Conservation (phyloP, 2,797 vertebrate species). For the Rousettus madagascariensis region DNA sequence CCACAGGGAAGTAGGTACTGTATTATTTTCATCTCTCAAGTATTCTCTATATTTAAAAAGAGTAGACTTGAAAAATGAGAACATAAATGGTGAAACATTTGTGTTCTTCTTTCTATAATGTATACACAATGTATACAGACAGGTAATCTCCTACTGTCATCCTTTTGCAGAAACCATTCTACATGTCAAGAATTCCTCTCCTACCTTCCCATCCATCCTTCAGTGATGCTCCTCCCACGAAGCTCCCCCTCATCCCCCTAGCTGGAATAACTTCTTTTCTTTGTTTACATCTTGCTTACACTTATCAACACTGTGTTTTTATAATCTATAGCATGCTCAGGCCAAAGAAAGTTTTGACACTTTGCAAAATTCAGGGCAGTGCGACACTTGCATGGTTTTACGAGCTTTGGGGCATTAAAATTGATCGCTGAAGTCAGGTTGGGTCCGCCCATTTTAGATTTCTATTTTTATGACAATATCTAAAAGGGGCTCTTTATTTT, state of each 20-base stretch:
- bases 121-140: too few relatives aligned
- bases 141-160: neutral
- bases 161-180: neutral
- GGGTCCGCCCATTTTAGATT: neutral
- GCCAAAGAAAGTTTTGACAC: neutral
- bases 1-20: neutral
- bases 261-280: neutral
- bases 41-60: neutral
- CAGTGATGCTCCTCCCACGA: neutral
- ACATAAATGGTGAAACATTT: neutral
- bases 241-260: neutral
- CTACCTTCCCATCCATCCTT: neutral
- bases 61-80: neutral
- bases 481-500: slow-evolving; percentile 20
- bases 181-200: neutral
- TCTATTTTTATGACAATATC: neutral
- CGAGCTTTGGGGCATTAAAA: neutral
- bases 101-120: neutral
- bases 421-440: neutral
- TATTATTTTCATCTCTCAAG: neutral
- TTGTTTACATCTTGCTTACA: neutral
- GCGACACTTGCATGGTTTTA: neutral
- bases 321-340: neutral
- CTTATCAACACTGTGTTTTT: neutral
- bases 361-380: neutral